phyloP scores from a whole-genome alignment of 2,113 vertebrate genomes.

The Apus apus region DNA sequence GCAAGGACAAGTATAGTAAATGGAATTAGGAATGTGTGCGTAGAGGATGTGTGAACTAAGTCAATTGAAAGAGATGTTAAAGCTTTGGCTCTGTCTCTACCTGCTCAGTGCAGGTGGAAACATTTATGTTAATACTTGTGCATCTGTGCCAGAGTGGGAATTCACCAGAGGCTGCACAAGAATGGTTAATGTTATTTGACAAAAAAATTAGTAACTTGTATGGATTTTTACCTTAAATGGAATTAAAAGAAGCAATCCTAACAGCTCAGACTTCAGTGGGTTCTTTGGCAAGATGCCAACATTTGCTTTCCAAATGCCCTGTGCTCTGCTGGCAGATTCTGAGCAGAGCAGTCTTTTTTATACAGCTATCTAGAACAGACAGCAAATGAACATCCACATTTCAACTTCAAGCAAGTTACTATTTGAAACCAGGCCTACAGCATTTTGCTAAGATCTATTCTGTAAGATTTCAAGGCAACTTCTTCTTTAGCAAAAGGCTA shows the following conservation, averaged over 20 bases:
- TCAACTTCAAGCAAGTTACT: not conserved
- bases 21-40: constrained; percentile 14
- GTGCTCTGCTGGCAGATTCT: not conserved
- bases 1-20: constrained; percentile 30
- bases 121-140: not conserved
- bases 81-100: not conserved
- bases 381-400: not conserved
- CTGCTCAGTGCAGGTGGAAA: not conserved
- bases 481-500: not conserved
- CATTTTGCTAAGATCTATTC: not conserved
- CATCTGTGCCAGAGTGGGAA: not conserved
- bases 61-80: not conserved
- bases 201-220: not conserved
- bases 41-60: not conserved
- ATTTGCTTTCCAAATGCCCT: not conserved
- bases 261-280: not conserved
- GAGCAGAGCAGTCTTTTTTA: not conserved
- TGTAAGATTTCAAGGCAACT: not conserved
- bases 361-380: not conserved
- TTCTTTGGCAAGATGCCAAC: not conserved
- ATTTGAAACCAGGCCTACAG: not conserved
- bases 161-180: not conserved
- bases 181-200: not conserved
- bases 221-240: not conserved
- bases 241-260: not conserved